phyloP scores from a whole-genome alignment of 1,140 invertebrate species.

The Vanessa tameamea region DNA sequence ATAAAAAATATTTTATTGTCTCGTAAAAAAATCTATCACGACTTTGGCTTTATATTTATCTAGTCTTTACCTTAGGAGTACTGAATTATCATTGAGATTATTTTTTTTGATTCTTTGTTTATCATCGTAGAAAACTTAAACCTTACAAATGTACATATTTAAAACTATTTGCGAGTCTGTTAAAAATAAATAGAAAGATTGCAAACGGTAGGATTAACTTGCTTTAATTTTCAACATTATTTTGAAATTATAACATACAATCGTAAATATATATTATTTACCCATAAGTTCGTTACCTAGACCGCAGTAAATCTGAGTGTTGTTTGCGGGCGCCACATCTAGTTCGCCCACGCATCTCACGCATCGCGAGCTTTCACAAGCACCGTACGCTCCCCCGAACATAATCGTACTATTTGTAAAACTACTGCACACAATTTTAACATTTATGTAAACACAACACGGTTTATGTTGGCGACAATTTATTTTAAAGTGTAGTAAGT shows the following conservation, averaged over 20 bases:
- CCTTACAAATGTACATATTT: too few species aligned
- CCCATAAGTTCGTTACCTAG: constrained; percentile 40
- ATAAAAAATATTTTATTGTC: background rate
- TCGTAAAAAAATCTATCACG: background rate
- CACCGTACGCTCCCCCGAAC: constrained; percentile 44
- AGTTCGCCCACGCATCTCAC: constrained; percentile 73
- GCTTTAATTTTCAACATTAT: too few species aligned
- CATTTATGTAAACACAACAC: constrained; percentile 43
- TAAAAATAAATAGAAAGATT: too few species aligned
- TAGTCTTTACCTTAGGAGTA: too few species aligned
- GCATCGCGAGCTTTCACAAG: constrained; percentile 75
- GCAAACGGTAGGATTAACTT: too few species aligned
- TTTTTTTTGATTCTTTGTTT: too few species aligned
- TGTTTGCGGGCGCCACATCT: constrained; percentile 62
- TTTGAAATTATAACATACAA: background rate
- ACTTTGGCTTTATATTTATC: background rate
- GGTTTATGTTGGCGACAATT: constrained; percentile 25
- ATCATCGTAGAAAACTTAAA: too few species aligned
- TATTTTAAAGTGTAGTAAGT: constrained; percentile 17
- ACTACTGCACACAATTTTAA: constrained; percentile 38
- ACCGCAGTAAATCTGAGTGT: constrained; percentile 40
- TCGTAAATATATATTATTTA: background rate
- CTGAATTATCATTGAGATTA: too few species aligned
- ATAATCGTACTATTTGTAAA: constrained; percentile 39
- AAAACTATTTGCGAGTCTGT: too few species aligned